Base-by-base conservation (phyloP, 2,797 vertebrate genomes). In the Sebastolobus altivelis region DNA sequence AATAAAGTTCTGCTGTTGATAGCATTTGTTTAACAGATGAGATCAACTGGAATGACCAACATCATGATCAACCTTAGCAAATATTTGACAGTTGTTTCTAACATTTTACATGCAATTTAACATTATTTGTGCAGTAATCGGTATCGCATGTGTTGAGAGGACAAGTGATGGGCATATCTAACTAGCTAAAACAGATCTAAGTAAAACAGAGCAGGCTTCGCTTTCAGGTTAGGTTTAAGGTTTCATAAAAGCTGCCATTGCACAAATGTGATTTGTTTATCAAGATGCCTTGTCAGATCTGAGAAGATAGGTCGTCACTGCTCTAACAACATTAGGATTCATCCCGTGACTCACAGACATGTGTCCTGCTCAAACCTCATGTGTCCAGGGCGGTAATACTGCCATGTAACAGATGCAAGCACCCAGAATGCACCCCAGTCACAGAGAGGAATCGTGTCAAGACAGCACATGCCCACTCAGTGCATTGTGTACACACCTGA, bases 401-500 rank as follows among this genome's bases (percentile, higher is more conserved):
- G 81, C 83, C 83, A 79, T 71, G 84, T 80, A 90, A 84, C 75
- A 71, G 81, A 89, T 85, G 76, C 77, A 73, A 82, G 72, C 83
- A 77, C 81, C 75, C 16, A 83, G 75, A 78, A 85, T 61, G 65
- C 65, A 71, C 56, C 75, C 56, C 75, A 74, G 89, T 86, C 89
- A 87, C 80, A 75, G 83, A 75, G 77, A 13, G 65, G 87, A 78
- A 82, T 84, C 81, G 59, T 88, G 92, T 88, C 92, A 84, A 82
- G 84, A 80, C 78, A 79, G 84, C 83, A 87, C 89, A 90, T 75
- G 87, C 87, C 89, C 85, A 87, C 84, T 88, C 86, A 31, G 69
- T 79, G 80, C 88, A 86, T 65, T 85, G 82, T 90, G 86, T 84
- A 85, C 90, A 93, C 88, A 93, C 90, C 93, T 95, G 94, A 95